Base-by-base conservation (phyloP, 30 jellyfish, hydroid and myxozoan genomes). In the Aurelia sp. region DNA sequence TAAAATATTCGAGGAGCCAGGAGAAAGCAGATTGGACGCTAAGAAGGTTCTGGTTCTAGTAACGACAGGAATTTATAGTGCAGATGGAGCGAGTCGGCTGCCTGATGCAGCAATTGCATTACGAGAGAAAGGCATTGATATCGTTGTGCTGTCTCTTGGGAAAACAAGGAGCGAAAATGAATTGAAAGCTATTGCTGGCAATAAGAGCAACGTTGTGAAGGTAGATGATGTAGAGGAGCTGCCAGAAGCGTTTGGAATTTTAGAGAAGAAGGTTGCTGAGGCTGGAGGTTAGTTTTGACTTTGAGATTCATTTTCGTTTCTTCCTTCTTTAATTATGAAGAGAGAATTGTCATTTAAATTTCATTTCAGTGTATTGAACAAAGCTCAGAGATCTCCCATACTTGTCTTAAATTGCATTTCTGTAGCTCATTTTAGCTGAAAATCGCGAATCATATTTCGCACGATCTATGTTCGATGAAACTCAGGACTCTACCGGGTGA, bases 41-140 rank as follows among this genome's bases (percentile, higher is more conserved):
- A 86, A 72, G 67, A 87, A 88, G 23, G 96, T 84, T 30, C 59
- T 92, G 0, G 90, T 92, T 40, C 70, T 92, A 13, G 52, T 92
- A 10, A 70, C 87, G 48, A 78, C 96, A 17, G 98, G 98, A 13
- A 87, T 79, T 86, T 77, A 76, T 71, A 31, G 67, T 12, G 86
- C 80, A 23, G 77, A 33, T 9, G 90, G 86, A 31, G 85, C 84
- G 15, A 65, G 64, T 19, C 74, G 65, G 30, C 57, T 91, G 23
- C 62, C 84, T 37, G 44, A 57, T 11, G 93, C 73, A 50, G 92
- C 96, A 15, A 79, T 47, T 3, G 48, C 27, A 23, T 58, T 91
- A 40, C 65, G 78, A 58, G 4, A 22, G 27, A 50, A 59, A 30
- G 84, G 90, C 27, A 89, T 91, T 12, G 77, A 79, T 31, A 66